A percentile compares a stretch with the other conserved stretches of the same genome.
These are phyloP conservation scores for Euleptes europaea DNA, from an alignment of 2,113 vertebrate genomes.

Conservation along the genomic window DNA sequence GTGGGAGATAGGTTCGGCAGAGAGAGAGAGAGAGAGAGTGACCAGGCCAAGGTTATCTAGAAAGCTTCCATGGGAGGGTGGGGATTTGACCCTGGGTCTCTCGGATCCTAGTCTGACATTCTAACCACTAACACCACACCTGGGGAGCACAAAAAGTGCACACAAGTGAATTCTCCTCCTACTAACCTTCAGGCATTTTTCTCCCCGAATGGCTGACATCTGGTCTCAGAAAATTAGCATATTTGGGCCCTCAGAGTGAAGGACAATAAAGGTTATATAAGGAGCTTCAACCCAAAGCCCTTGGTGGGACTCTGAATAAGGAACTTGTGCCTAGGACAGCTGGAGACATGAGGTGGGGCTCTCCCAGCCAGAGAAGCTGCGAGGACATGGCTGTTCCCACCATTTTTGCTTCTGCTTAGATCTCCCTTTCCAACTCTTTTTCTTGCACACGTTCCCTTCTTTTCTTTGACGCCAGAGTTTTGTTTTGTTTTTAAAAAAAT, in stretches of 20 bases:
- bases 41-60: too few species aligned
- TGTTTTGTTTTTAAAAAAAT: neutral
- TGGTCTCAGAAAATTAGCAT: neutral
- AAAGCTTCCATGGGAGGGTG: too few species aligned
- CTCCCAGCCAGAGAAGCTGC: neutral
- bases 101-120: too few species aligned
- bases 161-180: neutral
- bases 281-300: neutral
- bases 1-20: too few species aligned
- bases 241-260: neutral
- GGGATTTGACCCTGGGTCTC: too few species aligned
- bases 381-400: too few species aligned
- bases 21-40: too few species aligned
- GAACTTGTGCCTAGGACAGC: too few species aligned
- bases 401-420: neutral
- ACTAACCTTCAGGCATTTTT: neutral
- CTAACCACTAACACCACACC: too few species aligned
- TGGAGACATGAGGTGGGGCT: neutral
- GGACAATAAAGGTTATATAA: neutral
- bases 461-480: neutral
- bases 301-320: neutral
- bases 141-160: neutral
- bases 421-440: neutral
- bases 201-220: too few species aligned
- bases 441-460: neutral